Base-by-base conservation (phyloP, 2,888 invertebrate genomes). In the Acanthosepion lycidas region DNA sequence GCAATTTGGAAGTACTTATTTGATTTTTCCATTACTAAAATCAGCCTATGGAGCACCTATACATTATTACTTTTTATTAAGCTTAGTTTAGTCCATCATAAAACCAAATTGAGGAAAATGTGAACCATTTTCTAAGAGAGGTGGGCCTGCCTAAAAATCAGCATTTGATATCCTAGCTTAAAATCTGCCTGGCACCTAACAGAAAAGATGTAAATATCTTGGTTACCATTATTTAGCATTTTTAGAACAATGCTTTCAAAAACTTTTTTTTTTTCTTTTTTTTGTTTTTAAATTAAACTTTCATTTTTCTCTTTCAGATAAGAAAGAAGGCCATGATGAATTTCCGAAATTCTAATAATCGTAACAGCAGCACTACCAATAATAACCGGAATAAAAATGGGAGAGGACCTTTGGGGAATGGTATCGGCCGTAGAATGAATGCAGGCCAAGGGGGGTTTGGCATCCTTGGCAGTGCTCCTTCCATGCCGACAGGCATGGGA, bases 381-480 rank as follows among this genome's bases (percentile, higher is more conserved):
- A 64, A 55, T 94, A 59, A 33, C 20, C 51, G 94, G 51, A 55
- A 94, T 42, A 94, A 33, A 48, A 64, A 55, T 94, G 94, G 94
- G 94, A 55, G 59, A 59, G n/a, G 55, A 48, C 48, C 64, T 64
- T 55, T 94, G 48, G 94, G 94, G 48, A n/a, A 28, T 33, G 53
- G n/a, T 59, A 23, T 26, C 28, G 53, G 53, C 53, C 93, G 26
- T 53, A 93, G 49, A 28, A 0, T 51, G 42, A 93, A 53, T 93
- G 93, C 51, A 8, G 92, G 92, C 4, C 93, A 93, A 93, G 93
- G 93, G 9, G 93, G 93, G 18, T 64, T 48, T 42, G 94, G 94
- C 26, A 94, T 94, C 28, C 94, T 94, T 64, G 94, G 94, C 48
- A 55, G 48, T 94, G 94, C 94, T 59, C 94, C 94, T 59, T 48